Percentiles rank a stretch among this genome's conserved stretches.
Evolutionary conservation across 2,888 invertebrate species (phyloP).

Genomic region (Marronus borbonicus): DNA sequence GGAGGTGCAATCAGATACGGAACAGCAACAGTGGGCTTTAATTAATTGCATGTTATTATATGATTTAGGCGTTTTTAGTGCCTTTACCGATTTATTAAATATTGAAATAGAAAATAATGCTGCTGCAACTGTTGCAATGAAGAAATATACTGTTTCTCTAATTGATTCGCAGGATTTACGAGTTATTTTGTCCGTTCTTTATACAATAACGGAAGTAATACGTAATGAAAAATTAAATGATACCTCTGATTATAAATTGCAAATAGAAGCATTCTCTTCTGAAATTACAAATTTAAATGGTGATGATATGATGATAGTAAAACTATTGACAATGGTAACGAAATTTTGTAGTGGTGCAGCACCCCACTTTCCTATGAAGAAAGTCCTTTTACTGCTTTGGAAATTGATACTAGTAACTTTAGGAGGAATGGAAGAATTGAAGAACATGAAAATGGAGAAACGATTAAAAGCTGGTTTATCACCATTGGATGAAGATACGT

Average conservation of each 20-base stretch:
- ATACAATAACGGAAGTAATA: conserved; percentile 96
- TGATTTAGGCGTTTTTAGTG: conserved; percentile 90
- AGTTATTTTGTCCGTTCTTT: conserved; percentile 93
- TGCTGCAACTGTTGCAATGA: conserved; percentile 80
- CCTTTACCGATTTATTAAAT: conserved; percentile 93
- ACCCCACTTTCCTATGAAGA: conserved; percentile 99
- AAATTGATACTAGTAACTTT: conserved; percentile 93
- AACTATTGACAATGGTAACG: conserved; percentile 96
- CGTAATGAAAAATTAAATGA: conserved; percentile 77
- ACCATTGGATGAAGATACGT: conserved; percentile 90
- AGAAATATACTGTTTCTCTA: conserved; percentile 85
- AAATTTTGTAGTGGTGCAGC: conserved; percentile 96
- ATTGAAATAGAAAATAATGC: conserved; percentile 92
- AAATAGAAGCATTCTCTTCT: conserved; percentile 74
- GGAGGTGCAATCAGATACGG: conserved; percentile 92
- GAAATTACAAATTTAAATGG: conserved; percentile 77
- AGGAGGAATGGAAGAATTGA: conserved; percentile 91
- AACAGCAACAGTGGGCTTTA: conserved; percentile 88
- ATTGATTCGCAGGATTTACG: conserved; percentile 94
- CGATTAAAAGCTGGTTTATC: conserved; percentile 82
- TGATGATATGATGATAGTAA: conserved; percentile 90
- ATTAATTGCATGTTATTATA: conserved; percentile 91
- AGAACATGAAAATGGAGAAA: conserved; percentile 81
- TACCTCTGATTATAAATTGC: conserved; percentile 68
- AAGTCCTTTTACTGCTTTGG: conserved; percentile 95